Evolutionary conservation across 1,140 invertebrate genomes (phyloP), one percentile per base, ranked within the genome.

Genomic region (Habropoda laboriosa): DNA sequence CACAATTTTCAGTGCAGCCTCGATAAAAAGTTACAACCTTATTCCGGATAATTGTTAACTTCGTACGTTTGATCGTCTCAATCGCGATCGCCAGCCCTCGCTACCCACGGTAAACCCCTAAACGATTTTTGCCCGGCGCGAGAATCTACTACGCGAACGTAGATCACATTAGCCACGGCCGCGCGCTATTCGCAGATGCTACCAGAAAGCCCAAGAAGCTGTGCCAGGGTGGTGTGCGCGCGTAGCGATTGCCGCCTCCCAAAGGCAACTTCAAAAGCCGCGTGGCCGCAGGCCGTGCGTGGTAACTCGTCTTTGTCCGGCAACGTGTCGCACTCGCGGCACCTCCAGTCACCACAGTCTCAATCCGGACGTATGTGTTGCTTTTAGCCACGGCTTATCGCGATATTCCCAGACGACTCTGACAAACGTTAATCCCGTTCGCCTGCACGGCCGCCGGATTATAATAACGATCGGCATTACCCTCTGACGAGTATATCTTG

Each of bases 131-230:
- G 74, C 79, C 24, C 61, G 32, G 30, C 51, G 8, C 40, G 67
- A 79, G 55, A n/a, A n/a, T 60, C 35, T 67, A 55, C 61, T 84
- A 82, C 76, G 78, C 49, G 84, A 89, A 82, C 88, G 82, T 87
- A 88, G 84, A 90, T 90, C 83, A 89, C 81, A 90, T 90, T 90
- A 84, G 85, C 83, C 77, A 89, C 82, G 88, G 86, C 79, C 74
- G 51, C 84, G 88, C 83, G 82, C 80, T 85, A 86, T 85, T 81
- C 76, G 24, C 81, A 83, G 81, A 89, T 87, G 81, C 82, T 86
- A 88, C 85, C 83, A 84, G 80, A 83, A 70, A 84, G 67, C 53
- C 71, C 55, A 77, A n/a, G n/a, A n/a, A 79, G 74, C 18, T 35
- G 70, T 51, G 58, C 60, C 63, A 72, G 53, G 70, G 77, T 63